A percentile compares a stretch with the other conserved stretches of the same genome.
Conservation (phyloP, 2,888 invertebrate species). For the Pherbina coryleti region DNA sequence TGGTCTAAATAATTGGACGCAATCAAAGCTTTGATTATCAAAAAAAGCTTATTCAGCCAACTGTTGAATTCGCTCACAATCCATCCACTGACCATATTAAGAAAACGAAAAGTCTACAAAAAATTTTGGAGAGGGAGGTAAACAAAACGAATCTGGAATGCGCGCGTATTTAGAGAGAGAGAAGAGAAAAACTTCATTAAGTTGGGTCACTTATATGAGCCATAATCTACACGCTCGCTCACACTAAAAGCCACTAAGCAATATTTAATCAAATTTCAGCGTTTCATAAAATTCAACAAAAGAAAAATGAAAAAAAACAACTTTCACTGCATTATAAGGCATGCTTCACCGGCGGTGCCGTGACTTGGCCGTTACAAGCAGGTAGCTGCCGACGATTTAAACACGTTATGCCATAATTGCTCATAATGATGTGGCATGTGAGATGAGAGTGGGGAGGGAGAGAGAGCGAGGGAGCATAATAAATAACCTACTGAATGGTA, state of each 20-base stretch:
- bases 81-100: not conserved
- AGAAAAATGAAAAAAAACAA: constrained; percentile 26
- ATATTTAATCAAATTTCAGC: constrained; percentile 1
- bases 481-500: too few relatives aligned
- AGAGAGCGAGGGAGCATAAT: not conserved
- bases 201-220: not conserved
- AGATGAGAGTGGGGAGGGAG: not conserved
- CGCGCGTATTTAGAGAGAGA: not conserved
- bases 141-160: not conserved
- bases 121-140: not conserved
- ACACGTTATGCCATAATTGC: not conserved
- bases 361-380: constrained; percentile 6
- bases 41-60: not conserved
- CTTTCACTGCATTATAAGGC: constrained; percentile 30
- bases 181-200: not conserved
- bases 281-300: not conserved
- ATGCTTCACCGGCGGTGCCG: not conserved
- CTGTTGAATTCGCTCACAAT: not conserved
- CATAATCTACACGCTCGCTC: too few relatives aligned
- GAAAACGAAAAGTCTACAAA: constrained; percentile 6
- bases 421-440: not conserved
- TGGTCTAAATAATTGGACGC: not conserved
- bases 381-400: not conserved
- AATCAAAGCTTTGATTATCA: not conserved
- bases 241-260: not conserved